Conservation (phyloP, 2,113 vertebrate species). For the Azemiops feae region DNA sequence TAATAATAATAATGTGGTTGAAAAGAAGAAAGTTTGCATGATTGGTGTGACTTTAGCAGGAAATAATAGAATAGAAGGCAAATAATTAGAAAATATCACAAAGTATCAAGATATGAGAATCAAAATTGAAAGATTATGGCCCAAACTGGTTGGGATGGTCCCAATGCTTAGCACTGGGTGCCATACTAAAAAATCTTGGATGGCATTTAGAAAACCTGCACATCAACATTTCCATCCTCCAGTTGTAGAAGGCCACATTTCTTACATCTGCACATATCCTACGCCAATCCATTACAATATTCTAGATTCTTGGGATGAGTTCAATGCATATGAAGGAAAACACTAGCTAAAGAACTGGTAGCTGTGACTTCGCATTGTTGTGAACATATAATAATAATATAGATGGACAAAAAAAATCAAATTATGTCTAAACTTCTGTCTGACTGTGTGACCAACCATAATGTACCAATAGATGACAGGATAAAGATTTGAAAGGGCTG, state of each 20-base stretch:
- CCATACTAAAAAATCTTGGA: background rate
- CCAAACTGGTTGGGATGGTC: background rate
- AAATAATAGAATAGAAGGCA: background rate
- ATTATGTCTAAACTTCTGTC: background rate
- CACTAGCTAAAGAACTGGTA: background rate
- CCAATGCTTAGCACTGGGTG: background rate
- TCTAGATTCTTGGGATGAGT: background rate
- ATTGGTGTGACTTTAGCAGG: background rate
- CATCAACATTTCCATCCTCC: background rate
- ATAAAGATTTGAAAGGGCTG: conserved; percentile 57
- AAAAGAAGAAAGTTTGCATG: background rate
- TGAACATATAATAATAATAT: background rate
- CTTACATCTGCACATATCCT: background rate
- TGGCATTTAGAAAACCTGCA: background rate
- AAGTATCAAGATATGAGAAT: background rate
- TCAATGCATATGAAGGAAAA: background rate
- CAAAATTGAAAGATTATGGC: background rate
- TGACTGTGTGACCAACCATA: background rate
- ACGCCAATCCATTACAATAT: background rate
- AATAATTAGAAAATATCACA: background rate
- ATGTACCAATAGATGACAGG: background rate
- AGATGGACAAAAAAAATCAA: background rate
- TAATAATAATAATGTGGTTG: background rate
- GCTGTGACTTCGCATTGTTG: background rate
- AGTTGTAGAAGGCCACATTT: background rate